Conservation (phyloP, 2,888 invertebrate species). For the Drosophila paranaensis region DNA sequence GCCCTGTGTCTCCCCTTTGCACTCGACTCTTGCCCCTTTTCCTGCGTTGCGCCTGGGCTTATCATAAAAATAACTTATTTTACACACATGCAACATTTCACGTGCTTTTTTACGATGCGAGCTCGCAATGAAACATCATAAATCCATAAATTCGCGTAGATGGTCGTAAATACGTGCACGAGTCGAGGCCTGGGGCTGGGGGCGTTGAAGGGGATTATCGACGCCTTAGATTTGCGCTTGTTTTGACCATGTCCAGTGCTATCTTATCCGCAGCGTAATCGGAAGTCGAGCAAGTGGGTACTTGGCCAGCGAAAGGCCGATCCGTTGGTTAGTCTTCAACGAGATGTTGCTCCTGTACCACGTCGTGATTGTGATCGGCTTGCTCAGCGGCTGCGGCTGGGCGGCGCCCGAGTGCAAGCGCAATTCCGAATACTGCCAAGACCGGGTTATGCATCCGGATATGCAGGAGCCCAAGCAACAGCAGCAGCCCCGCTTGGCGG, state of each 20-base stretch:
- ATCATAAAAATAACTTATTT: slow-evolving; percentile 4
- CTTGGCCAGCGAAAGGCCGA: background rate
- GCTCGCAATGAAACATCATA: slow-evolving; percentile 38
- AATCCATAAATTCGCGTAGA: slow-evolving; percentile 60
- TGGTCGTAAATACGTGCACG: slow-evolving; percentile 64
- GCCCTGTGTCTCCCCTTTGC: background rate
- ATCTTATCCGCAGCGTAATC: slow-evolving; percentile 64
- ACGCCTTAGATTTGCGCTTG: slow-evolving; percentile 43
- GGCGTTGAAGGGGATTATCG: slow-evolving; percentile 32
- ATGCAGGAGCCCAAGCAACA: slow-evolving; percentile 43
- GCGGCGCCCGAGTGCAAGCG: slow-evolving; percentile 70
- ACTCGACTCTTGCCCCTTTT: background rate
- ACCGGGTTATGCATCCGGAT: slow-evolving; percentile 80
- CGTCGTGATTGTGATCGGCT: slow-evolving; percentile 41
- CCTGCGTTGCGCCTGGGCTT: background rate
- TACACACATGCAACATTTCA: slow-evolving; percentile 44
- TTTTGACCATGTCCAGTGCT: slow-evolving; percentile 40
- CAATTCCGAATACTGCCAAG: slow-evolving; percentile 74
- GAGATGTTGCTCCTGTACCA: slow-evolving; percentile 58
- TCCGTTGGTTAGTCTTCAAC: slow-evolving; percentile 45
- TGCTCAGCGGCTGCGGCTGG: slow-evolving; percentile 37
- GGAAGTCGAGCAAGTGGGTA: slow-evolving; percentile 14
- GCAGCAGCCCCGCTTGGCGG: slow-evolving; percentile 36
- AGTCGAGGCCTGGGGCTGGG: background rate
- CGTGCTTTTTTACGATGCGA: slow-evolving; percentile 53